Conservation (phyloP, 2,888 invertebrate species). For the Oegoconia quadripuncta region DNA sequence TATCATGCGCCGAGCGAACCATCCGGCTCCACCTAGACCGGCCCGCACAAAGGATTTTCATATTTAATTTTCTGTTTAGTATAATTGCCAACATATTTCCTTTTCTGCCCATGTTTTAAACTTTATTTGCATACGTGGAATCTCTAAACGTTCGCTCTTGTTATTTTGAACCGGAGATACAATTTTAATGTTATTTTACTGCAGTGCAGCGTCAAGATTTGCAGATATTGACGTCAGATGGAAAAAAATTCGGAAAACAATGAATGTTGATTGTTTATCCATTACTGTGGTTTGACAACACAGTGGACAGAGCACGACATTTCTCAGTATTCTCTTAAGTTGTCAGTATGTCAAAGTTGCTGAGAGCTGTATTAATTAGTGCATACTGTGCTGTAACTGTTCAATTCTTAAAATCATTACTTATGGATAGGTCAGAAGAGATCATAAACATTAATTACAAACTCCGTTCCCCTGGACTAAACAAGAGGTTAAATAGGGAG, state of each 20-base stretch:
- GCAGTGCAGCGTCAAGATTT: neutral
- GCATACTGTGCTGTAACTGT: conserved; percentile 39
- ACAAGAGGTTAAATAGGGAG: conserved; percentile 30
- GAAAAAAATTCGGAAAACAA: neutral
- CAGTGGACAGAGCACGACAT: neutral
- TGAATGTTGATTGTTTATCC: neutral
- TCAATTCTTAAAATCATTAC: conserved; percentile 33
- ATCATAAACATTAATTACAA: conserved; percentile 45
- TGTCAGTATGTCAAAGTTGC: conserved; percentile 47
- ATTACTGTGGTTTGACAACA: neutral
- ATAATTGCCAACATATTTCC: conserved; percentile 61
- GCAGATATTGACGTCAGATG: no score
- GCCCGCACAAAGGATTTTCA: conserved; percentile 58
- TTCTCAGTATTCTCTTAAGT: neutral
- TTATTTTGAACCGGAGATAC: neutral
- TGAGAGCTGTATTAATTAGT: conserved; percentile 35
- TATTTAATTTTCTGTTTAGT: conserved; percentile 69
- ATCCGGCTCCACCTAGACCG: conserved; percentile 27
- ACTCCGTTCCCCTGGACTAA: conserved; percentile 21
- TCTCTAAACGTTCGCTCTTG: conserved; percentile 10
- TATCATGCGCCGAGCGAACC: conserved; percentile 37
- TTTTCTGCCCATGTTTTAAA: conserved; percentile 35
- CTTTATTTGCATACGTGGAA: conserved; percentile 47
- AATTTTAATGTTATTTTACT: conserved; percentile 4
- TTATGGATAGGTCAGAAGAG: conserved; percentile 24